Evolutionary conservation across 2,113 vertebrate genomes (phyloP), one percentile per base, ranked within the genome.

Genomic region (Sus scrofa): DNA sequence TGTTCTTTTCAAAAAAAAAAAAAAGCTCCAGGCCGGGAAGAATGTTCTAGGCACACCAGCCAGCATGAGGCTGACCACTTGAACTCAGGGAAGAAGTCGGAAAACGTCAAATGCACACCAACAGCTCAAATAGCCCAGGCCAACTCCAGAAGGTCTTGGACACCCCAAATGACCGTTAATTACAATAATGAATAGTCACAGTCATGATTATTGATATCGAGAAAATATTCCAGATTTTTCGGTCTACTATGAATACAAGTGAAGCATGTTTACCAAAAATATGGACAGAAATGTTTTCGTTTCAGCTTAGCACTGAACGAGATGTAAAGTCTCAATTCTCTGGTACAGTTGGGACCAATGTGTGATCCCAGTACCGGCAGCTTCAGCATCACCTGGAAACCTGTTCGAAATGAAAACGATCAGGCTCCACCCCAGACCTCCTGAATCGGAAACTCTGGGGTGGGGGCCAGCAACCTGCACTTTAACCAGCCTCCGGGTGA

Each of bases 251-350:
- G 37, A 87, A 74, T 37, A 52, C 7, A 82, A 58, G 24, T 19
- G 12, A 86, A 62, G 60, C 9, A 26, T 87, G 85, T 96, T 82
- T n/a, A 92, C 50, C 37, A 39, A 94, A 95, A 86, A 32, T 71
- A 71, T 16, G 14, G 10, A 75, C 84, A 84, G 52, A 54, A 93
- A 78, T 16, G 24, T 62, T n/a, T 78, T n/a, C 3, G 10, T 67
- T 87, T 88, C 4, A 32, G 30, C 32, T 67, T 68, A 58, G 34
- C 19, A 37, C 10, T 54, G 74, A 52, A 67, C 50, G 8, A 37
- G 34, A 78, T 26, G 1, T 37, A 18, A 78, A 60, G 10, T 44
- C 84, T 62, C 58, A 37, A 13, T 44, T 81, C 24, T 85, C 58
- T 20, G 5, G 18, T 19, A 27, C 54, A 34, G 52, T 24, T 19